These are phyloP conservation scores for Phortica variegata DNA, from an alignment of 1,140 invertebrate species.

Conservation along the genomic window DNA sequence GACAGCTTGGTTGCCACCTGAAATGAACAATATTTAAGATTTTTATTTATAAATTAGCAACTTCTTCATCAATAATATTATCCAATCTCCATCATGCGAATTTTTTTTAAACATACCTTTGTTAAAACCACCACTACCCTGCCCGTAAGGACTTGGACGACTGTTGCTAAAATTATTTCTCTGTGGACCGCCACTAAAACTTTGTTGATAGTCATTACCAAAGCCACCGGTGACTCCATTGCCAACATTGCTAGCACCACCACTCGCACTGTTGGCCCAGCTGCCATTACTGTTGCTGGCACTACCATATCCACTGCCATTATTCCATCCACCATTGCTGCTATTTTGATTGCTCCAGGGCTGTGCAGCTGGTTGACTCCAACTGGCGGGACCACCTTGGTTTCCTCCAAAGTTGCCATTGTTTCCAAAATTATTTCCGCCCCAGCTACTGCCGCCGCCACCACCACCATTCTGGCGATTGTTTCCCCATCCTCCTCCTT, in stretches of 20 bases:
- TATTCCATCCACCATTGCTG: constrained; percentile 13
- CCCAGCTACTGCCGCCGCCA: constrained; percentile 54
- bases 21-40: not conserved
- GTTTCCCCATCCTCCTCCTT: constrained; percentile 45
- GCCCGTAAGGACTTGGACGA: constrained; percentile 62
- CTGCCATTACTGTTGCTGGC: constrained; percentile 23
- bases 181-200: constrained; percentile 70
- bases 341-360: constrained; percentile 47
- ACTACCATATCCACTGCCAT: constrained; percentile 33
- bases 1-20: constrained; percentile 52
- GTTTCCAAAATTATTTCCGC: constrained; percentile 48
- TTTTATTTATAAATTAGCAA: not conserved
- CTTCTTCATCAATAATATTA: not conserved
- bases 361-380: constrained; percentile 35
- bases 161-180: constrained; percentile 65
- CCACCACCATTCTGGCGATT: constrained; percentile 55
- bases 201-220: constrained; percentile 74
- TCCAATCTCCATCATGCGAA: not conserved
- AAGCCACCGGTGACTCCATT: constrained; percentile 66
- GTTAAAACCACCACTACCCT: constrained; percentile 46
- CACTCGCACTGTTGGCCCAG: constrained; percentile 52
- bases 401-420: constrained; percentile 38
- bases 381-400: constrained; percentile 32
- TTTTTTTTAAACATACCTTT: constrained; percentile 27
- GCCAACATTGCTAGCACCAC: constrained; percentile 58